Base-by-base conservation (phyloP, 2,888 invertebrate species). In the Coremacera marginata region DNA sequence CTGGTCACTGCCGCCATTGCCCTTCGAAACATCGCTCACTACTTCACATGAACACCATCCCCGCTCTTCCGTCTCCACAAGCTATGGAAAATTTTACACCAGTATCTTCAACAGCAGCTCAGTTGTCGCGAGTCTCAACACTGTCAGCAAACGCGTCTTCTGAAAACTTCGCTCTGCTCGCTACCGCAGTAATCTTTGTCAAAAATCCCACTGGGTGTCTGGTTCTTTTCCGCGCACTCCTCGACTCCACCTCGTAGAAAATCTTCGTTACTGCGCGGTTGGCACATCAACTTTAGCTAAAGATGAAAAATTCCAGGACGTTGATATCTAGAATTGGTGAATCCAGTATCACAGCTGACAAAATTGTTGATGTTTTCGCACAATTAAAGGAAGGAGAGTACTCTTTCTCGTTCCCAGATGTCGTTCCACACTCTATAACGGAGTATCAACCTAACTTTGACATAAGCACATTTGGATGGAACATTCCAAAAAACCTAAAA, bases 351-450 rank as follows among this genome's bases (percentile, higher is more conserved):
- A 14, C 37, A 25, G 51, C 71, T 55, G 73, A 80, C 31, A 77
- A 79, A 44, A 31, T 44, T 3, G 75, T 76, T 9, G 57, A 77
- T 31, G 16, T 79, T 7, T 1, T 49, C 9, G 16, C 76, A 0
- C 68, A 78, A 51, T 77, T 75, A 2, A n/a, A 31, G 4, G 19
- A 22, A 25, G 57, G 37, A 0, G 31, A 71, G 55, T 71, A 60
- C 27, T 72, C 22, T 3, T 2, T 65, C 31, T 52, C 73, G 1
- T 65, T 81, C 44, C 37, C 78, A 67, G 81, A 82, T 9, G 62
- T 79, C 14, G 76, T 81, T 14, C 71, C 80, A n/a, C 78, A 80
- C 7, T 81, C 75, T 9, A 83, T 81, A 7, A 81, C 80, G 1
- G 78, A 78, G 7, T 75, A 81, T 70, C 81, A 81, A n/a, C 82